Conservation (phyloP, 1,140 invertebrate species). For the Agraylea sexmaculata region DNA sequence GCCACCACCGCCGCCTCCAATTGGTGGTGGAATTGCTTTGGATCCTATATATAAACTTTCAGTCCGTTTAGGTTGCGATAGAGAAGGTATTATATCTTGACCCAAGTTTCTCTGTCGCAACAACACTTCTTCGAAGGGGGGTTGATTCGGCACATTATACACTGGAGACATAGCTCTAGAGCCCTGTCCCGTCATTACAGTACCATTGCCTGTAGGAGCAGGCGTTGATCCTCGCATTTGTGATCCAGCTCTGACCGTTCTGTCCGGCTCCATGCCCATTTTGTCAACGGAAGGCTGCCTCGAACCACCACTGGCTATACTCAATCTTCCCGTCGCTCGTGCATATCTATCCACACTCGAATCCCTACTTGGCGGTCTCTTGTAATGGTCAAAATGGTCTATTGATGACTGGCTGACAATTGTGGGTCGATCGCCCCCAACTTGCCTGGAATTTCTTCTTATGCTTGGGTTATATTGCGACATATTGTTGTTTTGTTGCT, state of each 20-base stretch:
- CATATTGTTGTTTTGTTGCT: conserved; percentile 26
- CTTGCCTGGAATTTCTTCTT: conserved; percentile 35
- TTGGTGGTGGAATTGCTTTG: conserved; percentile 36
- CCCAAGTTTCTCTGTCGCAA: conserved; percentile 66
- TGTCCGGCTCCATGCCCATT: conserved; percentile 29
- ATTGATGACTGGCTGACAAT: conserved; percentile 47
- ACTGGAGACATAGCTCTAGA: conserved; percentile 28
- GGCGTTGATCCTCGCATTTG: conserved; percentile 42
- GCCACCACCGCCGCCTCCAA: conserved; percentile 31
- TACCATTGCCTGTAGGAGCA: conserved; percentile 26
- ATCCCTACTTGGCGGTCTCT: conserved; percentile 75
- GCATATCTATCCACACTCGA: conserved; percentile 75
- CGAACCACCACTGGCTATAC: conserved; percentile 42
- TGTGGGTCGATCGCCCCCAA: conserved; percentile 39
- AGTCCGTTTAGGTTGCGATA: conserved; percentile 74
- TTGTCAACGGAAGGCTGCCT: conserved; percentile 65
- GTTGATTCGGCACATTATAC: conserved; percentile 21
- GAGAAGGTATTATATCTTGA: conserved; percentile 77
- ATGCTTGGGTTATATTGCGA: conserved; percentile 18
- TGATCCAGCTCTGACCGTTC: conserved; percentile 37
- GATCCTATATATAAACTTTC: conserved; percentile 66
- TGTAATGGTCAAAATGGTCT: conserved; percentile 84
- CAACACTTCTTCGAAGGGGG: conserved; percentile 68
- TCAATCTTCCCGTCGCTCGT: conserved; percentile 41
- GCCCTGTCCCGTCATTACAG: conserved; percentile 26